phyloP scores from a whole-genome alignment of 2,113 vertebrate genomes.

The Xyliphius kryptos region DNA sequence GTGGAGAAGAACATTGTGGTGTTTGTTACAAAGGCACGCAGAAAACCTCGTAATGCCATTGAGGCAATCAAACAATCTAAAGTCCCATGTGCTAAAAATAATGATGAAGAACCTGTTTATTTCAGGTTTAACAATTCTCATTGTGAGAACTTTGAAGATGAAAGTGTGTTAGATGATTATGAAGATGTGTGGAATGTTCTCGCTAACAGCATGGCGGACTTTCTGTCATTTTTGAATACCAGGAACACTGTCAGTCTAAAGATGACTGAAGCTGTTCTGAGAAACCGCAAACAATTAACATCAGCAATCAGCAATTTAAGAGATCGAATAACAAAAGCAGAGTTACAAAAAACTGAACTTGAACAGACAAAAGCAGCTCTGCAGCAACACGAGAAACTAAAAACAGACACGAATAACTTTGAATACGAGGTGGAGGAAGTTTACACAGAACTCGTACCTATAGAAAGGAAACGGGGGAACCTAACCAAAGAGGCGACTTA shows the following conservation, averaged over 20 bases:
- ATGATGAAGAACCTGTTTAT: neutral
- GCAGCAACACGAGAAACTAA: neutral
- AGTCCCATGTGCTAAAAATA: neutral
- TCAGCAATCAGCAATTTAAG: neutral
- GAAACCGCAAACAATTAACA: neutral
- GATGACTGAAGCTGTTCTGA: conserved; percentile 15
- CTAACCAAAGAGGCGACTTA: conserved; percentile 15
- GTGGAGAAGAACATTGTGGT: conserved; percentile 18
- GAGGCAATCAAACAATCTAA: neutral
- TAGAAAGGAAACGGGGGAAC: neutral
- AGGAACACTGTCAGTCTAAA: neutral
- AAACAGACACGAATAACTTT: neutral
- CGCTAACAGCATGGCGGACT: neutral
- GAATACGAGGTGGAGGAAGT: neutral
- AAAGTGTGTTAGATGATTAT: neutral
- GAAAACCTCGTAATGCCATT: neutral
- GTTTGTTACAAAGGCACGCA: neutral
- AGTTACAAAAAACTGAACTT: neutral
- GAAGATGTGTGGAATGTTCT: conserved; percentile 4
- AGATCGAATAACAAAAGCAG: neutral
- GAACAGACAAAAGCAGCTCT: neutral
- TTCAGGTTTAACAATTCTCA: conserved; percentile 28
- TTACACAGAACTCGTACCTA: conserved; percentile 3
- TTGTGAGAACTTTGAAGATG: neutral
- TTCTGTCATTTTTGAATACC: neutral